phyloP scores from a whole-genome alignment of 2,113 vertebrate species.

The Apus apus region DNA sequence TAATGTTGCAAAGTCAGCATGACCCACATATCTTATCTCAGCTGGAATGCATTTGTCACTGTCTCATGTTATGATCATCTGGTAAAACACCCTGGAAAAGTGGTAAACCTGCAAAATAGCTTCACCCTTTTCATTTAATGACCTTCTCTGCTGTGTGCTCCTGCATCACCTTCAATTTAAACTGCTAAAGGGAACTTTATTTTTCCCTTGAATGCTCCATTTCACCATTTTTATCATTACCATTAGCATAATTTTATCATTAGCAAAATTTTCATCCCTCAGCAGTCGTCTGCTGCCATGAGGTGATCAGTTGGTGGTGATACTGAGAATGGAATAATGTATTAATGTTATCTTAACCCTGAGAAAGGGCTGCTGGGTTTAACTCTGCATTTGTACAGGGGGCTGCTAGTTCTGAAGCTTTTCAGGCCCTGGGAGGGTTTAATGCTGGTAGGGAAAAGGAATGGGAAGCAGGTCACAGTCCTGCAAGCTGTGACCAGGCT shows the following conservation, averaged over 20 bases:
- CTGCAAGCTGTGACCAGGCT: background rate
- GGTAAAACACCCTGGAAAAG: background rate
- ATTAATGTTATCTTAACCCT: background rate
- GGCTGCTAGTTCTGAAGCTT: background rate
- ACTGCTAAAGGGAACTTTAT: background rate
- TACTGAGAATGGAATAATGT: background rate
- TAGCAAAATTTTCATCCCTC: background rate
- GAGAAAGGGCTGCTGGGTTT: background rate
- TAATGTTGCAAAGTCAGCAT: conserved; percentile 56
- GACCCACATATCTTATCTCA: conserved; percentile 51
- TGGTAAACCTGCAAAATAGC: conserved; percentile 2
- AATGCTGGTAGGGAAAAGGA: background rate
- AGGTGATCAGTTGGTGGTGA: background rate
- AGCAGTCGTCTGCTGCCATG: background rate
- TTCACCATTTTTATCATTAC: background rate
- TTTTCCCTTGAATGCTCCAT: background rate
- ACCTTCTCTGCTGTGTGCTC: background rate
- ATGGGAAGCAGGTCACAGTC: background rate
- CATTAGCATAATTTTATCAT: background rate
- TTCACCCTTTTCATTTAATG: background rate
- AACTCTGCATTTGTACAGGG: background rate
- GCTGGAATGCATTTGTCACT: conserved; percentile 51
- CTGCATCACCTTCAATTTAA: background rate
- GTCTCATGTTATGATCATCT: background rate
- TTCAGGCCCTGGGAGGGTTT: background rate